These are phyloP conservation scores for Poecilus cupreus DNA, from an alignment of 2,888 invertebrate genomes.

Conservation along the genomic window DNA sequence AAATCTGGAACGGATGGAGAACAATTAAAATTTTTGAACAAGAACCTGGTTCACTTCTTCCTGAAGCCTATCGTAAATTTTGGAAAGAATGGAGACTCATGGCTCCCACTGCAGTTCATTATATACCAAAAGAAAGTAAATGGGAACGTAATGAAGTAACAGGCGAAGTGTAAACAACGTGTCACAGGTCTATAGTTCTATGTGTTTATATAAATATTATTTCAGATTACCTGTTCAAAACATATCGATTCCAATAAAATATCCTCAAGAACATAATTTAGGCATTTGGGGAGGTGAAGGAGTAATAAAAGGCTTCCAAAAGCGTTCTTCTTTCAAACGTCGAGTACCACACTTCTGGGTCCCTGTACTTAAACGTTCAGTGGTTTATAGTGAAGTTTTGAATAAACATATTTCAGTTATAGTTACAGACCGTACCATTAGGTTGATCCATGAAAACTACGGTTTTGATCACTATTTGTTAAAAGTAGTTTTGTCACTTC, in stretches of 20 bases:
- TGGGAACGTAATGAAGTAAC: slow-evolving; percentile 84
- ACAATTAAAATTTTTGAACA: slow-evolving; percentile 74
- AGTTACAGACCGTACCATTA: slow-evolving; percentile 89
- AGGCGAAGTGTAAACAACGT: slow-evolving; percentile 79
- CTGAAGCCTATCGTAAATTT: slow-evolving; percentile 89
- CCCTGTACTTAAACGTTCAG: slow-evolving; percentile 85
- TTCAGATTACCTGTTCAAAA: slow-evolving; percentile 82
- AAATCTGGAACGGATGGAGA: slow-evolving; percentile 56
- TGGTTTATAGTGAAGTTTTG: slow-evolving; percentile 93
- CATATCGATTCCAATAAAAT: slow-evolving; percentile 83
- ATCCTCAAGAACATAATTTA: slow-evolving; percentile 85
- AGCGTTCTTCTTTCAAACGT: slow-evolving; percentile 76
- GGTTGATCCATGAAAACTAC: slow-evolving; percentile 89
- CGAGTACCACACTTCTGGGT: slow-evolving; percentile 92
- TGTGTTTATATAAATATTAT: slow-evolving; percentile 50
- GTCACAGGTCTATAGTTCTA: background rate
- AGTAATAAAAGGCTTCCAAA: slow-evolving; percentile 90
- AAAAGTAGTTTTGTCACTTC: slow-evolving; percentile 74
- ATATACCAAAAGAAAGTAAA: slow-evolving; percentile 82
- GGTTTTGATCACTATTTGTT: slow-evolving; percentile 97
- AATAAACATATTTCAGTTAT: slow-evolving; percentile 88
- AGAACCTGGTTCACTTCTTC: slow-evolving; percentile 82
- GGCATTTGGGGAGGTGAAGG: slow-evolving; percentile 99
- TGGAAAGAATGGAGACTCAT: slow-evolving; percentile 88
- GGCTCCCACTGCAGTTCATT: slow-evolving; percentile 79